A percentile compares a stretch with the other conserved stretches of the same genome.
Evolutionary conservation across 2,888 invertebrate genomes (phyloP).

Genomic region (Allolobophora icterica): DNA sequence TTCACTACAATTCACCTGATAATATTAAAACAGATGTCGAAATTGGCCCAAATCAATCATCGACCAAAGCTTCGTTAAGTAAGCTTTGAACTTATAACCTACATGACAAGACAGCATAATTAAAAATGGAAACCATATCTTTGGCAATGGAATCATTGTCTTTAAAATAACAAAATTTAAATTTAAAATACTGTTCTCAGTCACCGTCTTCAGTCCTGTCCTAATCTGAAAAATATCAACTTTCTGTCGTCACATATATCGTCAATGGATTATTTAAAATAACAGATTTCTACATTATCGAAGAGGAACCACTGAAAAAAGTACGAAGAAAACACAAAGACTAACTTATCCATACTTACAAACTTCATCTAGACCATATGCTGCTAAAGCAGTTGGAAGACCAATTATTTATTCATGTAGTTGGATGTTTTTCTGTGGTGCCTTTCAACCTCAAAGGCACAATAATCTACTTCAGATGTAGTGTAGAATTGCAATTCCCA

Average conservation of each 20-base stretch:
- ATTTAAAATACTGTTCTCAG: background rate
- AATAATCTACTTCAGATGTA: background rate
- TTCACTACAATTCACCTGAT: background rate
- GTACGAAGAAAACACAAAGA: background rate
- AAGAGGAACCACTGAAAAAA: background rate
- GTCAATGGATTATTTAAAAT: background rate
- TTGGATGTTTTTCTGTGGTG: background rate
- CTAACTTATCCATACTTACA: background rate
- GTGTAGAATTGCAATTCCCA: background rate
- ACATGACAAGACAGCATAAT: conserved; percentile 6
- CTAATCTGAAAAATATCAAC: background rate
- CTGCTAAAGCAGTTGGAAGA: background rate
- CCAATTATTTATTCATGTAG: background rate
- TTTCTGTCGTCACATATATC: background rate
- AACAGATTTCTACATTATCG: background rate
- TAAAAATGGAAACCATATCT: conserved; percentile 7
- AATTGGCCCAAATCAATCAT: conserved; percentile 17
- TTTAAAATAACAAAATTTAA: background rate
- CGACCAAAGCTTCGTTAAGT: background rate
- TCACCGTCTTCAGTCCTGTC: background rate
- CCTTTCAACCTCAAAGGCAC: conserved; percentile 1
- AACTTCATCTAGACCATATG: background rate
- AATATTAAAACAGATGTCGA: background rate
- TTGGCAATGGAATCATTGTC: background rate
- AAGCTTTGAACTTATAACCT: background rate